phyloP scores from a whole-genome alignment of 2,113 vertebrate genomes.

The Tonatia bakeri region DNA sequence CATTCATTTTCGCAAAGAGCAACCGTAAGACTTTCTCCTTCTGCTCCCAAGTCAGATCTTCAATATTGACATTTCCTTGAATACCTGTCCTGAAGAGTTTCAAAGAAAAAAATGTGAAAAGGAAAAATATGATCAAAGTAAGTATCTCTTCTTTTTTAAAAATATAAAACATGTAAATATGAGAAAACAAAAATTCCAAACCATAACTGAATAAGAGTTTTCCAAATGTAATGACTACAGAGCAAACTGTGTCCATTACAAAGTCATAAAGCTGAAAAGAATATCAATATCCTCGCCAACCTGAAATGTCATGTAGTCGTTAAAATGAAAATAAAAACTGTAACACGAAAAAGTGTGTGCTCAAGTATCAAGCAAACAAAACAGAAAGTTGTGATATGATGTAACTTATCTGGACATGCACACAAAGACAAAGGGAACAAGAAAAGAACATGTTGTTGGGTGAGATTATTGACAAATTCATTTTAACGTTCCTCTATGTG shows the following conservation, averaged over 20 bases:
- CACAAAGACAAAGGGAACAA: background rate
- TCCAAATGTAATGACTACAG: background rate
- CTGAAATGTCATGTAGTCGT: background rate
- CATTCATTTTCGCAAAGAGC: slow-evolving; percentile 93
- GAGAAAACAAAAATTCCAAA: background rate
- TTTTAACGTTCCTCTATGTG: background rate
- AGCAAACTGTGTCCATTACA: background rate
- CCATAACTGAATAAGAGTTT: background rate
- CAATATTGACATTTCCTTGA: slow-evolving; percentile 82
- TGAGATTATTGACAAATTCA: background rate
- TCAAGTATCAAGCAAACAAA: slow-evolving; percentile 1
- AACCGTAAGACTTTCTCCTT: slow-evolving; percentile 88
- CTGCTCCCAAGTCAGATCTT: slow-evolving; percentile 91
- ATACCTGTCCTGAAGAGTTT: slow-evolving; percentile 77
- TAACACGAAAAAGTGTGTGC: background rate
- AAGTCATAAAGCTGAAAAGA: slow-evolving; percentile 16
- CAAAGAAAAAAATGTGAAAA: background rate
- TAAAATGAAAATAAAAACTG: slow-evolving; percentile 39
- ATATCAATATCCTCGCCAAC: background rate
- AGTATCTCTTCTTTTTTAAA: slow-evolving; percentile 34
- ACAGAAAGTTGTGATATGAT: background rate
- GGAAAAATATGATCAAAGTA: slow-evolving; percentile 26
- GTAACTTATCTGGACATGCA: background rate
- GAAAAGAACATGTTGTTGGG: background rate
- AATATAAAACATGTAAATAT: background rate